These are phyloP conservation scores for Cyrtodaria siliqua DNA, from an alignment of 2,888 invertebrate genomes.

Conservation along the genomic window DNA sequence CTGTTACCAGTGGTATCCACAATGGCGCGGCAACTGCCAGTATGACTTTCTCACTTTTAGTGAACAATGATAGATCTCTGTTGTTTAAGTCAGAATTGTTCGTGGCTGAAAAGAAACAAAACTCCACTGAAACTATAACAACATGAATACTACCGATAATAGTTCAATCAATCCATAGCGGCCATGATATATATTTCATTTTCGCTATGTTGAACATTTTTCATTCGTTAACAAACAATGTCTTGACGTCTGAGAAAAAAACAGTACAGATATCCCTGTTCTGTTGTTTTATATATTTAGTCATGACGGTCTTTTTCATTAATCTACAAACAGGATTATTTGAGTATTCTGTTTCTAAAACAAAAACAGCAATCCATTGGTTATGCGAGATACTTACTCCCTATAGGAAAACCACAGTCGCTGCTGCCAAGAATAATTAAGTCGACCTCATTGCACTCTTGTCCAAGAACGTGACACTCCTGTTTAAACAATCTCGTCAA, in stretches of 20 bases:
- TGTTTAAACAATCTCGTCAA: conserved; percentile 50
- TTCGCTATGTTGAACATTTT: not conserved
- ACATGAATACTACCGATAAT: too few relatives aligned
- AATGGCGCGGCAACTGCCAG: conserved; percentile 65
- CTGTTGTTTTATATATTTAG: too few relatives aligned
- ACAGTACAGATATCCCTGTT: too few relatives aligned
- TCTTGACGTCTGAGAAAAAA: not conserved
- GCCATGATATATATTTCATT: too few relatives aligned
- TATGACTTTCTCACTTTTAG: conserved; percentile 63
- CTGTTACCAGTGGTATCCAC: conserved; percentile 67
- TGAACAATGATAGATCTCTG: conserved; percentile 38
- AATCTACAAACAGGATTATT: too few relatives aligned
- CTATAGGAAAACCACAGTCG: conserved; percentile 4
- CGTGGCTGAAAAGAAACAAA: not conserved
- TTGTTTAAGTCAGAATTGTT: not conserved
- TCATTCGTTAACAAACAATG: not conserved
- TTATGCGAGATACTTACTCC: too few relatives aligned
- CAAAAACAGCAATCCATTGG: too few relatives aligned
- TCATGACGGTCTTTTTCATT: too few relatives aligned
- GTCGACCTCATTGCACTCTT: conserved; percentile 57
- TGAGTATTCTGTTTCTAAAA: too few relatives aligned
- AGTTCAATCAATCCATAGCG: too few relatives aligned
- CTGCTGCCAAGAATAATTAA: conserved; percentile 47
- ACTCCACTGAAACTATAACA: not conserved
- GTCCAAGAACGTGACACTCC: conserved; percentile 59